Percentiles rank a stretch among this genome's conserved stretches.
Evolutionary conservation across 2,113 vertebrate species (phyloP).

Genomic region (Sinocyclocheilus rhinocerous): DNA sequence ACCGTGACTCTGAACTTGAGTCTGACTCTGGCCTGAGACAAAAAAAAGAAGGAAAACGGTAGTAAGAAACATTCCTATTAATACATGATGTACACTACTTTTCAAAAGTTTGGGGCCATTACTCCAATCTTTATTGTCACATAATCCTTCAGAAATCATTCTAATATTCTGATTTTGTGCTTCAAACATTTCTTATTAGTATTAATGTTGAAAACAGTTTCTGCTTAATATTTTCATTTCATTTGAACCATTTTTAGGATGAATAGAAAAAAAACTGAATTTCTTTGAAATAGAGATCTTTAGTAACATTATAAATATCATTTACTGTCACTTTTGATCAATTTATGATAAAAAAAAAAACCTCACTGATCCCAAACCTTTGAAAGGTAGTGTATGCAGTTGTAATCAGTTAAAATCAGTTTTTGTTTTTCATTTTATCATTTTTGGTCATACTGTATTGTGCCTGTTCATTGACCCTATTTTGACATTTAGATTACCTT

Average conservation of each 20-base stretch:
- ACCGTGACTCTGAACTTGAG: slow-evolving; percentile 85
- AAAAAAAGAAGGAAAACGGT: not conserved
- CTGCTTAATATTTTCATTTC: not conserved
- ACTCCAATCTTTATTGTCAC: not conserved
- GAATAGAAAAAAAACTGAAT: not conserved
- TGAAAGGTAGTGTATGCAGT: not conserved
- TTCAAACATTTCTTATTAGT: no score
- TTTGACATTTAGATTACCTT: not conserved
- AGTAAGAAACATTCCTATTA: not conserved
- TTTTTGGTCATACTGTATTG: not conserved
- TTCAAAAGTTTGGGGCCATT: not conserved
- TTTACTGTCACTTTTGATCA: not conserved
- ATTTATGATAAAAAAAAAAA: no score
- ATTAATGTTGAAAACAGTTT: no score
- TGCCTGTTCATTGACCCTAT: not conserved
- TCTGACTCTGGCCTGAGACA: slow-evolving; percentile 80
- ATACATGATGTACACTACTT: not conserved
- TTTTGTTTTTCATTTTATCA: not conserved
- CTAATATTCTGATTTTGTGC: not conserved
- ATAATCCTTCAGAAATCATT: not conserved
- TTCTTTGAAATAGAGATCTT: not conserved
- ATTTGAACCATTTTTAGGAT: not conserved
- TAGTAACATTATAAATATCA: not conserved
- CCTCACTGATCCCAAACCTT: not conserved
- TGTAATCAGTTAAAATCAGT: not conserved